Base-by-base conservation (phyloP, 2,888 invertebrate species). In the Scelioninae gen. 1 region DNA sequence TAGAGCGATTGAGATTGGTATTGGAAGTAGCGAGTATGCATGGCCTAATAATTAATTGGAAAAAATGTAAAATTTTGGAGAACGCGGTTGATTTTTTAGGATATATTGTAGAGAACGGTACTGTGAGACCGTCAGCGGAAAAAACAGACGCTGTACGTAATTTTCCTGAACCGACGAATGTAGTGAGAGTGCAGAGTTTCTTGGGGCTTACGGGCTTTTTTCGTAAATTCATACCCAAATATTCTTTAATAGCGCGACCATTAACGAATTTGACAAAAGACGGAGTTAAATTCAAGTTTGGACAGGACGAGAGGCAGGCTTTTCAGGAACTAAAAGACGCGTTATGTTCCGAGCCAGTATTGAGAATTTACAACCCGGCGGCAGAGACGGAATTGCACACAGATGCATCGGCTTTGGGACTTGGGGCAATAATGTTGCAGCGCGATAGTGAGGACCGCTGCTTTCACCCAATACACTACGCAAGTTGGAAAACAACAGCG, bases 371-470 rank as follows among this genome's bases (percentile, higher is more conserved):
- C 5, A 29, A 45, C 0, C 7, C 55, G 1, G 29, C 8, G 0
- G 79, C 79, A 0, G 69, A 83, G 1, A 84, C 84, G 0, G 76
- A 85, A 11, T 38, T 85, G 0, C 77, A 83, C 16, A 78, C 83
- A 0, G 77, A 80, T 16, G 83, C 80, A 1, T 81, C 55, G 13
- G 47, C 62, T 1, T 9, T 49, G 0, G 76, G 79, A 15, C 68
- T 53, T 4, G 78, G 84, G 9, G 84, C 84, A 0, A 66, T 81
- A 15, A 23, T 81, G 7, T 10, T 81, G 1, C n/a, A 43, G n/a
- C n/a, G 43, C 0, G 43, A 43, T n/a, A 23, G 23, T 23, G 23
- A 23, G 23, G 23, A 23, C 23, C 23, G 1, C 23, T 23, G 23
- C 4, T 23, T 23, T 23, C 23, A 23, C 23, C n/a, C n/a, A n/a